Evolutionary conservation across 2,113 vertebrate genomes (phyloP).

Genomic region (Aldabrachelys gigantea): DNA sequence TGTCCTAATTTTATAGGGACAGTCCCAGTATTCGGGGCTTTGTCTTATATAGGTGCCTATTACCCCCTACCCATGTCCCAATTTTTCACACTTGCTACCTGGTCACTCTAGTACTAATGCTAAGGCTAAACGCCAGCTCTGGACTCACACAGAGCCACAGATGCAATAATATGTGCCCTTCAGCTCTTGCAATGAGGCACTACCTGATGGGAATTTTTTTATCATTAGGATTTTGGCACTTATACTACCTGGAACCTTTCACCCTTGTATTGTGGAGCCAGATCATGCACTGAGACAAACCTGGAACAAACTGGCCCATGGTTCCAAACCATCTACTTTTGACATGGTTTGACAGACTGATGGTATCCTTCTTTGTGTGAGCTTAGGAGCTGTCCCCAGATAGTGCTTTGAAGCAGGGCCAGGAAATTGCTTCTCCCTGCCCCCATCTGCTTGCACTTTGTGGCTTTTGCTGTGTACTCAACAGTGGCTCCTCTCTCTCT

Average conservation of each 20-base stretch:
- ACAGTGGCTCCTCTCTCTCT: background rate
- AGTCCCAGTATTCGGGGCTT: no score
- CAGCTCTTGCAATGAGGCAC: background rate
- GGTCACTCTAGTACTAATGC: background rate
- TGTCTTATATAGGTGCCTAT: no score
- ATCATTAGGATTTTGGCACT: accelerated
- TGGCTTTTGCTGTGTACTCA: background rate
- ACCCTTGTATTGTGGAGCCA: background rate
- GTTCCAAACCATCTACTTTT: background rate
- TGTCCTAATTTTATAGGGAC: no score
- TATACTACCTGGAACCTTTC: accelerated
- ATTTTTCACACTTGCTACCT: no score
- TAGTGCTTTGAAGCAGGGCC: background rate
- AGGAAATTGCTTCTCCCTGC: background rate
- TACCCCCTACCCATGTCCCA: no score
- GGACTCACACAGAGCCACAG: background rate
- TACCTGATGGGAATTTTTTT: accelerated
- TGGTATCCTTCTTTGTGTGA: background rate
- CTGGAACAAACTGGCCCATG: background rate
- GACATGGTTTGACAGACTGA: background rate
- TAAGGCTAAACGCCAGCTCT: accelerated
- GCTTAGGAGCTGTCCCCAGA: background rate
- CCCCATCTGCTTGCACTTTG: background rate
- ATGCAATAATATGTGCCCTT: accelerated
- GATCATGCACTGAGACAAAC: accelerated